Conservation (phyloP, 1,140 invertebrate species). For the Eumeta japonica region DNA sequence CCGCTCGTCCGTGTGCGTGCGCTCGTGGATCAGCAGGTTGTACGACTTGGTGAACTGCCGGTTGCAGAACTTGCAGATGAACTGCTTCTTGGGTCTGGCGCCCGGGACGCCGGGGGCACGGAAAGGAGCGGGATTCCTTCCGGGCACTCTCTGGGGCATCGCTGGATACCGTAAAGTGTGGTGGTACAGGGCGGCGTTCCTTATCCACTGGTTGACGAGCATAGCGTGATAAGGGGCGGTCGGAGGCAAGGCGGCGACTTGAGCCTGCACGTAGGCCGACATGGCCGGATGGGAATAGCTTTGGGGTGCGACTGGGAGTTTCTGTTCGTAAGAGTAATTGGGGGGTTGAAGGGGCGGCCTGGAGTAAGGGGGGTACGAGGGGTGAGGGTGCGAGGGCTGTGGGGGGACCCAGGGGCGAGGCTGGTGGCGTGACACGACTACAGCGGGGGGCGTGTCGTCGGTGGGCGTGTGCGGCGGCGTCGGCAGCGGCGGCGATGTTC, state of each 20-base stretch:
- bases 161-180: constrained; percentile 53
- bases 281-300: constrained; percentile 31
- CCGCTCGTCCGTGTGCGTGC: constrained; percentile 93
- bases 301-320: constrained; percentile 21
- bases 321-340: constrained; percentile 31
- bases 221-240: constrained; percentile 52
- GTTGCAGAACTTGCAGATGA: constrained; percentile 93
- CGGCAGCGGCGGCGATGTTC: constrained; percentile 63
- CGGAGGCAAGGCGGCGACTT: constrained; percentile 41
- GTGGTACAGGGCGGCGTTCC: constrained; percentile 67
- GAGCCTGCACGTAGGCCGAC: constrained; percentile 48
- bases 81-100: constrained; percentile 84
- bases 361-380: constrained; percentile 28
- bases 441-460: constrained; percentile 53
- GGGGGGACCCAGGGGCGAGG: constrained; percentile 31
- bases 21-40: constrained; percentile 91
- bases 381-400: constrained; percentile 22
- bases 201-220: constrained; percentile 71
- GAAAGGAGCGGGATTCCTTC: constrained; percentile 55
- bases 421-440: constrained; percentile 37
- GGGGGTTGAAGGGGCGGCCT: constrained; percentile 27
- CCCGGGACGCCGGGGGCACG: constrained; percentile 60
- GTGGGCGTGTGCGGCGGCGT: constrained; percentile 74
- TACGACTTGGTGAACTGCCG: constrained; percentile 96
- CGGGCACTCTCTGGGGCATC: constrained; percentile 46